Evolutionary conservation across 2,113 vertebrate genomes (phyloP).

Genomic region (Verasper variegatus): DNA sequence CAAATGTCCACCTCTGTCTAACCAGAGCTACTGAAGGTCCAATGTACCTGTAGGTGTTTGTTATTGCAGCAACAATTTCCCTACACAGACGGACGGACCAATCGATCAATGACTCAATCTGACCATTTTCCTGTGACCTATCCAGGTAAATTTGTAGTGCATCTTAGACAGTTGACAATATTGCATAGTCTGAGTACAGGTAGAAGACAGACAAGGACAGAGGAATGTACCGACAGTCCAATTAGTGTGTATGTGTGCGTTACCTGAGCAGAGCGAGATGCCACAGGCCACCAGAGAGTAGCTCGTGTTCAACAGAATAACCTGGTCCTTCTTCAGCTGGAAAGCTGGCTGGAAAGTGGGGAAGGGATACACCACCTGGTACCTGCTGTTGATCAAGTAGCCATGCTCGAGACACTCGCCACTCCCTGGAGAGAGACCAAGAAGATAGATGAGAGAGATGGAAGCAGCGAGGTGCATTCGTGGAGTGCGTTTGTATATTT

Average conservation of each 20-base stretch:
- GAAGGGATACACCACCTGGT: conserved; percentile 95
- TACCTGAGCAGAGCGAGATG: conserved; percentile 89
- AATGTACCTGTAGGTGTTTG: too few species aligned
- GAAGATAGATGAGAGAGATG: background rate
- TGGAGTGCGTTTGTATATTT: background rate
- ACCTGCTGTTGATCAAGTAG: conserved; percentile 91
- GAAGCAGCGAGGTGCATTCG: background rate
- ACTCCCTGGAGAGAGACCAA: conserved; percentile 63
- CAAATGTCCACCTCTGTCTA: background rate
- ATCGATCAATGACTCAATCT: background rate
- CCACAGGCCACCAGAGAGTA: conserved; percentile 93
- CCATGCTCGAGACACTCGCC: conserved; percentile 89
- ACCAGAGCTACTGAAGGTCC: too few species aligned
- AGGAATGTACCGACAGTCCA: background rate
- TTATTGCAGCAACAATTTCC: too few species aligned
- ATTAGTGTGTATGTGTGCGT: background rate
- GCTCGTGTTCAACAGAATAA: conserved; percentile 93
- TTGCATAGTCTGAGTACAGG: background rate
- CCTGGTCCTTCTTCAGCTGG: conserved; percentile 94
- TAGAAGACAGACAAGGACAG: background rate
- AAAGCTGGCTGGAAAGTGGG: conserved; percentile 95
- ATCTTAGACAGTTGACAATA: background rate
- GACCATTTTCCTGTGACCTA: background rate
- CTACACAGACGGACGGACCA: too few species aligned
- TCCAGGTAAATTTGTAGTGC: background rate